Conservation (phyloP, 2,888 invertebrate species). For the Idaea biselata region DNA sequence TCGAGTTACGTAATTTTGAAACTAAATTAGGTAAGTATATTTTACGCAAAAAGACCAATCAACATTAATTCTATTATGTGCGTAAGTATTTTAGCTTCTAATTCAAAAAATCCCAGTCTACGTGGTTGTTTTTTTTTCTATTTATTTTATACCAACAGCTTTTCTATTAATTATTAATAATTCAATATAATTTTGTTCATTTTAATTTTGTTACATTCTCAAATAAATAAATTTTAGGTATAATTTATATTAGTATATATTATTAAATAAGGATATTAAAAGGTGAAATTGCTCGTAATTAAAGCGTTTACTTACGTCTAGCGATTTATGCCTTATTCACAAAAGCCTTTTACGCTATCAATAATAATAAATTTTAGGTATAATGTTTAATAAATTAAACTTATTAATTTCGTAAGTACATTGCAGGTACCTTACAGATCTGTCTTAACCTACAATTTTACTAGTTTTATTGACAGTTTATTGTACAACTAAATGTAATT, state of each 20-base stretch:
- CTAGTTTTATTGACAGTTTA: background rate
- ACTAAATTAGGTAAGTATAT: constrained; percentile 3
- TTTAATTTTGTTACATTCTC: background rate
- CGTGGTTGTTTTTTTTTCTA: constrained; percentile 37
- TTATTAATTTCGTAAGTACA: background rate
- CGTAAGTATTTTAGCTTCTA: constrained; percentile 60
- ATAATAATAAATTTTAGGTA: background rate
- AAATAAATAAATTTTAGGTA: background rate
- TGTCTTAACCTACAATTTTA: background rate
- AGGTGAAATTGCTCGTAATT: background rate
- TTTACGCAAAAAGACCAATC: constrained; percentile 2
- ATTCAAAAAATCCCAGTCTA: constrained; percentile 49
- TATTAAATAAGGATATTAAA: constrained; percentile 8
- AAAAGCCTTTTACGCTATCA: constrained; percentile 48
- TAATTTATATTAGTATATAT: background rate
- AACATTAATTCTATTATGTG: constrained; percentile 43
- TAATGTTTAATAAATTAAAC: background rate
- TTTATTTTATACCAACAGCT: constrained; percentile 18
- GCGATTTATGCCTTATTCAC: constrained; percentile 61
- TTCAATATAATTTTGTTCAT: background rate
- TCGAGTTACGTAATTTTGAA: background rate
- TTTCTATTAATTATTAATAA: background rate
- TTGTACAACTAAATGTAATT: background rate
- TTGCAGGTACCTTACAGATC: background rate
- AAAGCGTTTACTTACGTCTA: constrained; percentile 22